These are phyloP conservation scores for Meandrina meandrites DNA, from an alignment of 92 coral and sea anemone species.

Conservation along the genomic window DNA sequence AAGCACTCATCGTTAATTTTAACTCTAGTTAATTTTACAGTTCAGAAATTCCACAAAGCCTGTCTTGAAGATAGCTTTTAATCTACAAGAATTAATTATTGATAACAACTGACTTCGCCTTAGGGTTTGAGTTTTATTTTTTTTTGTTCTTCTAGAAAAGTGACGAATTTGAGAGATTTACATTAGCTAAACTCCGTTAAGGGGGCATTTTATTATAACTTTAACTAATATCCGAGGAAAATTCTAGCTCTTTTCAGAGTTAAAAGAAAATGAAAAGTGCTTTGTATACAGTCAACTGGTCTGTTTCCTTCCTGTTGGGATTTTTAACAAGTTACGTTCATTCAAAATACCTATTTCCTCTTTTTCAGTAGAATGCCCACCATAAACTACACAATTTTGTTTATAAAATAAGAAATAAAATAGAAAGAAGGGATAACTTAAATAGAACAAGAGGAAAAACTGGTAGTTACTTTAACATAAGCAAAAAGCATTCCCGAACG, in stretches of 20 bases:
- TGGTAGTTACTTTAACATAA: background rate
- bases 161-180: background rate
- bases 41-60: background rate
- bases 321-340: no score
- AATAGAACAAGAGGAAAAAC: background rate
- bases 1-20: background rate
- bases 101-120: background rate
- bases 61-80: background rate
- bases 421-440: background rate
- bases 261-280: background rate
- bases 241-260: background rate
- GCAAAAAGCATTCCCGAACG: background rate
- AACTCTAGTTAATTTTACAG: background rate
- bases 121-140: background rate
- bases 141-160: background rate
- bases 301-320: no score
- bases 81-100: background rate
- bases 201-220: background rate
- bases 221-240: background rate
- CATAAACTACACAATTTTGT: no score
- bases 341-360: no score
- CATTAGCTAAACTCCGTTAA: background rate
- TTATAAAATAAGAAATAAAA: background rate
- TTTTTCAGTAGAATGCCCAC: no score
- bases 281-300: no score